Evolutionary conservation across 2,113 vertebrate genomes (phyloP).

Genomic region (Trematocara marginatum): DNA sequence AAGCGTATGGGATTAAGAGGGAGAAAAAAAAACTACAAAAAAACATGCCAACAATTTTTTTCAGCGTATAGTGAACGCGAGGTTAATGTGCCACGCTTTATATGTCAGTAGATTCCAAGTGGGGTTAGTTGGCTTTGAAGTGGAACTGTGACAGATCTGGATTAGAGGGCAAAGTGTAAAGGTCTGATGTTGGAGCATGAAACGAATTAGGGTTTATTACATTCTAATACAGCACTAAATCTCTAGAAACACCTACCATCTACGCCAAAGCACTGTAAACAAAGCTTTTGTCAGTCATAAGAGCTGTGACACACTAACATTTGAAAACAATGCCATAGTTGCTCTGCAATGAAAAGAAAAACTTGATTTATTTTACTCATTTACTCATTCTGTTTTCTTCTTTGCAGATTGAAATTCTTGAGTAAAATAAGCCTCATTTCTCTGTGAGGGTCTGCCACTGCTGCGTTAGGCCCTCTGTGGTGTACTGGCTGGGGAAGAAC

Average conservation of each 20-base stretch:
- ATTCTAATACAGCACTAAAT: constrained; percentile 76
- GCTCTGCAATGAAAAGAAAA: constrained; percentile 54
- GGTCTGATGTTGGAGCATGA: constrained; percentile 76
- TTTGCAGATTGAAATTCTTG: not conserved
- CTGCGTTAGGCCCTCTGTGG: constrained; percentile 72
- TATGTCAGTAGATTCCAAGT: constrained; percentile 37
- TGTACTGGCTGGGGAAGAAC: constrained; percentile 72
- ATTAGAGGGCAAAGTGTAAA: constrained; percentile 81
- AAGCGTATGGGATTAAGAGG: not conserved
- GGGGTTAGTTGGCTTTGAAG: constrained; percentile 60
- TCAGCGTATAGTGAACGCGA: not conserved
- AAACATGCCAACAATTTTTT: not conserved
- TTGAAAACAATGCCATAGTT: constrained; percentile 39
- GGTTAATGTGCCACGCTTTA: constrained; percentile 20
- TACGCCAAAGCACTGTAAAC: constrained; percentile 68
- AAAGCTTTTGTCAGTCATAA: constrained; percentile 68
- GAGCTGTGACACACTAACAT: constrained; percentile 31
- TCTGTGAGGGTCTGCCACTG: not conserved
- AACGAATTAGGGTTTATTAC: constrained; percentile 73
- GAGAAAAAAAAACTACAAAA: not conserved
- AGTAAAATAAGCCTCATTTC: not conserved
- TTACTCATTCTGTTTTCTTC: constrained; percentile 28
- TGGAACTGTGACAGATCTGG: constrained; percentile 75
- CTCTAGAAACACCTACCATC: constrained; percentile 68
- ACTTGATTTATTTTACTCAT: constrained; percentile 53